phyloP scores from a whole-genome alignment of 1,140 invertebrate species.

The Drosophila miranda region DNA sequence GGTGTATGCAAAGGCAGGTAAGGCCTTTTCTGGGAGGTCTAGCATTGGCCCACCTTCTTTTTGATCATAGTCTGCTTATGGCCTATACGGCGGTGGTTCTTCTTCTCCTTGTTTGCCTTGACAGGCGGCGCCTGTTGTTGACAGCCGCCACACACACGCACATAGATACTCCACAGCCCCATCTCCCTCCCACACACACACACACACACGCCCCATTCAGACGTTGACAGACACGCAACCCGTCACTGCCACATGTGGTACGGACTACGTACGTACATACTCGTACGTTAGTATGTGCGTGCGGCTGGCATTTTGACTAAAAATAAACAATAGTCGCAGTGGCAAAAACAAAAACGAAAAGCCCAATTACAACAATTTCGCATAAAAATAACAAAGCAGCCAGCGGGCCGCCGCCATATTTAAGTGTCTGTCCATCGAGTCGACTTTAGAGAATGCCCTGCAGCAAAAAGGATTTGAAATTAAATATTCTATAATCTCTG shows the following conservation, averaged over 20 bases:
- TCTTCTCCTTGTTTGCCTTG: constrained; percentile 18
- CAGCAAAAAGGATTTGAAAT: too few species aligned
- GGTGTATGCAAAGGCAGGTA: background rate
- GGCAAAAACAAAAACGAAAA: constrained; percentile 19
- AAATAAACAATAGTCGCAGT: constrained; percentile 65
- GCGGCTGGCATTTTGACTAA: constrained; percentile 52
- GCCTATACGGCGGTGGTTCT: too few species aligned
- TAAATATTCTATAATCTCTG: too few species aligned
- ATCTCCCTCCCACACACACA: background rate
- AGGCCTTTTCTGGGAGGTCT: background rate
- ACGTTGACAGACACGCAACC: constrained; percentile 41
- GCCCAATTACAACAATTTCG: constrained; percentile 20
- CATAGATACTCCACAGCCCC: constrained; percentile 2
- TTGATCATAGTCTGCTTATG: too few species aligned
- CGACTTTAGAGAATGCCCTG: too few species aligned
- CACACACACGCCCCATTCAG: constrained; percentile 24
- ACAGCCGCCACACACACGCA: constrained; percentile 48
- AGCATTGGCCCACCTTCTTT: background rate
- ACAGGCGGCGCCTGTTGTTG: constrained; percentile 46
- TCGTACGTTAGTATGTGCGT: constrained; percentile 21
- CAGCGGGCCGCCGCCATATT: background rate
- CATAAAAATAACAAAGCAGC: constrained; percentile 12
- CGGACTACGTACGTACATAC: constrained; percentile 3
- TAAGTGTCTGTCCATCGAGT: too few species aligned
- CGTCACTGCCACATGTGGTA: constrained; percentile 33